These are phyloP conservation scores for Tapirus indicus DNA, from an alignment of 2,797 vertebrate genomes.

Conservation along the genomic window DNA sequence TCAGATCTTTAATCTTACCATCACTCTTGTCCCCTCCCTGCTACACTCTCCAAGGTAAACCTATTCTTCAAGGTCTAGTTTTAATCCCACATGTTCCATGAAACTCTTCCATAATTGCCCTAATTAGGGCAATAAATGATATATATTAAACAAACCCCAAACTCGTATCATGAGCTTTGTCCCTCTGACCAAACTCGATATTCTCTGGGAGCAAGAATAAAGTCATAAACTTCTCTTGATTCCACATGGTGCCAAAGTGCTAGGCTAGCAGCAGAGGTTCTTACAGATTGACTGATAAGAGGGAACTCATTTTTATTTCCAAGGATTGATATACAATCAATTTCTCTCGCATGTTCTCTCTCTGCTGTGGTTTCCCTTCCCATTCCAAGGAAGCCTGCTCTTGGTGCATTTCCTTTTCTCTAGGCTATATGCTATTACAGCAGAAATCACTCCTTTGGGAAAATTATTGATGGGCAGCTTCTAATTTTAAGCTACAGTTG, in stretches of 20 bases:
- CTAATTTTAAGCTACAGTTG: conserved; percentile 82
- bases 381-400: conserved; percentile 64
- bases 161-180: neutral
- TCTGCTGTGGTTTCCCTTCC: conserved; percentile 9
- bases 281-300: neutral
- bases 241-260: neutral
- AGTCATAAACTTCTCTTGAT: neutral
- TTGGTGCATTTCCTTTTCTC: conserved; percentile 59
- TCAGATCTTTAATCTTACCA: neutral
- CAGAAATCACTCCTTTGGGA: conserved; percentile 75
- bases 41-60: neutral
- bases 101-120: neutral
- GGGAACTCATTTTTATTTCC: conserved; percentile 48
- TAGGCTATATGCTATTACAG: conserved; percentile 55
- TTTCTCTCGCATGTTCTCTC: neutral
- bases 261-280: neutral
- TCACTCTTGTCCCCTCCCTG: no score
- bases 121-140: neutral
- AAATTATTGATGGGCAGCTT: conserved; percentile 77
- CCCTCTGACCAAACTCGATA: neutral
- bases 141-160: neutral
- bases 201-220: neutral
- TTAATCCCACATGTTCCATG: neutral
- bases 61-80: neutral
- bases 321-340: neutral